phyloP scores from a whole-genome alignment of 2,888 invertebrate genomes.

The Byasa hedistus region DNA sequence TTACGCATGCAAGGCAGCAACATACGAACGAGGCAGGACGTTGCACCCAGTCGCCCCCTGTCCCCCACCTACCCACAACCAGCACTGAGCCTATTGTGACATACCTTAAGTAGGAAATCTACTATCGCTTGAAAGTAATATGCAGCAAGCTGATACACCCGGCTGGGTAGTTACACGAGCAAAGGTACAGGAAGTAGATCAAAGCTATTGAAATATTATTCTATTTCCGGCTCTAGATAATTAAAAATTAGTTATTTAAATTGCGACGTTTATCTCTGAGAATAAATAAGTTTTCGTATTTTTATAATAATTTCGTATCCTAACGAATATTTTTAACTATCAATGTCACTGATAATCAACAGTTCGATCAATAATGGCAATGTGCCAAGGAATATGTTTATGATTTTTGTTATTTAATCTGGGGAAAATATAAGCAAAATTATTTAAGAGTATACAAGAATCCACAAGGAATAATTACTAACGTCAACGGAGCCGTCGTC shows the following conservation, averaged over 20 bases:
- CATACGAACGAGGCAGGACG: conserved; percentile 55
- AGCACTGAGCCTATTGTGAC: conserved; percentile 30
- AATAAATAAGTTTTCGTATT: background rate
- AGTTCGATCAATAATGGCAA: too few relatives aligned
- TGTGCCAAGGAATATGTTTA: too few relatives aligned
- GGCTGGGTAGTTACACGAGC: conserved; percentile 8
- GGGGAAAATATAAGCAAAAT: background rate
- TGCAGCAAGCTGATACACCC: conserved; percentile 13
- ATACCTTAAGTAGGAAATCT: conserved; percentile 28
- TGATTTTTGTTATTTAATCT: too few relatives aligned
- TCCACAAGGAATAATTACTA: background rate
- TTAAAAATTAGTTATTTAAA: too few relatives aligned
- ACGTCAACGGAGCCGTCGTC: conserved; percentile 4
- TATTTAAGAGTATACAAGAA: background rate
- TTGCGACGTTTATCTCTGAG: too few relatives aligned
- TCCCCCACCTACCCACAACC: conserved; percentile 38
- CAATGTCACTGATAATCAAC: background rate
- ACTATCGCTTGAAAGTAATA: conserved; percentile 28
- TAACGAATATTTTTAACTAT: background rate
- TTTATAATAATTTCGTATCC: background rate
- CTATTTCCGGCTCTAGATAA: background rate
- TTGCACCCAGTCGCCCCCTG: conserved; percentile 61
- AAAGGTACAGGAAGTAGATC: conserved; percentile 13
- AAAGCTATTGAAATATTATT: conserved; percentile 1
- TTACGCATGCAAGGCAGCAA: conserved; percentile 68